Base-by-base conservation (phyloP, 2,797 vertebrate genomes). In the Tokudaia muenninki region DNA sequence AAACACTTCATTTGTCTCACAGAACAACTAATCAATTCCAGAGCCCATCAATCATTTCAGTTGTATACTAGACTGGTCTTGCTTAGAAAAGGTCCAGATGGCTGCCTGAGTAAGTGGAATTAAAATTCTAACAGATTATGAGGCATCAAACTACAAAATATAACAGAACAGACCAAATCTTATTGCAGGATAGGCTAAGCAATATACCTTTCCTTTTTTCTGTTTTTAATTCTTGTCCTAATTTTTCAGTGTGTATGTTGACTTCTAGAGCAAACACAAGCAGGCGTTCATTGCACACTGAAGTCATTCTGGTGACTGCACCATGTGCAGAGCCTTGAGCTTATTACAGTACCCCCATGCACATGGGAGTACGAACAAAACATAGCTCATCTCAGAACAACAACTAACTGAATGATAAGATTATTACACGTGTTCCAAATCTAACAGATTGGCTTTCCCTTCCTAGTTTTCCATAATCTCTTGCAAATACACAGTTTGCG, bases 1-100 rank as follows among this genome's bases (percentile, higher is more conserved):
- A 99, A 99, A 99, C 98, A 99, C 98, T 98, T 99, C 99, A 99
- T 99, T 99, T 98, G 99, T 99, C 99, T 99, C 99, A 96, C 96
- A 97, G 98, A 99, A 99, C 99, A 99, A 99, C 99, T 99, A 99
- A 99, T 99, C 99, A 99, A 99, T 99, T 99, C 99, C 98, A 98
- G 98, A 98, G 98, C 98, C 99, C 99, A 99, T 99, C 99, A 99
- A 99, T 99, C 99, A 99, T 91, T 12, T 97, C 94, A 94, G 98
- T 97, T 98, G 98, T 96, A 96, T 84, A 94, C 86, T 97, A 98
- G 98, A 97, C 63, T 87, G 70, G 95, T 98, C 93, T 98, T 96
- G n/a, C 98, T 97, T 98, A 98, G 98, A 91, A 44, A 98, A 97
- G 98, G 98, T 97, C 98, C 98, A 98, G 99, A 99, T 99, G 98